A percentile compares a stretch with the other conserved stretches of the same genome.
Conservation (phyloP, 2,797 vertebrate species). For the Paramormyrops hopkinsi region DNA sequence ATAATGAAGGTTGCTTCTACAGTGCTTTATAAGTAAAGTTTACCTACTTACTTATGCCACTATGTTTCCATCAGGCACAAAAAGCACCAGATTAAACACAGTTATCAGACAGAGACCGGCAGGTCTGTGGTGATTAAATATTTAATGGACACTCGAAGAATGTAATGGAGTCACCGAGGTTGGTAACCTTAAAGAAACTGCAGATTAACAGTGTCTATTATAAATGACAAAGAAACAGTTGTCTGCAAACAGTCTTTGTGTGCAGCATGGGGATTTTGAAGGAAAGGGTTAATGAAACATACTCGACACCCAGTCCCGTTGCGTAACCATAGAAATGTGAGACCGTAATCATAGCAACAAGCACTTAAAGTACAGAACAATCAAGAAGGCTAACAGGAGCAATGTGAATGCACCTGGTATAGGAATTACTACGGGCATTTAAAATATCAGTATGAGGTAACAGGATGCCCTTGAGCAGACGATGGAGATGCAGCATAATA, state of each 20-base stretch:
- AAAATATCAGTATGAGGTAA: not conserved
- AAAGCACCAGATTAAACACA: not conserved
- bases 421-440: not conserved
- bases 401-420: not conserved
- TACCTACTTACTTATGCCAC: not conserved
- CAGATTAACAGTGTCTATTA: not conserved
- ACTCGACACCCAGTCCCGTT: not conserved
- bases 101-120: not conserved
- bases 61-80: not conserved
- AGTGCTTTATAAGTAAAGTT: not conserved
- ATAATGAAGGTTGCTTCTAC: not conserved
- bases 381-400: not conserved
- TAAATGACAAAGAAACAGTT: not conserved
- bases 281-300: conserved; percentile 4
- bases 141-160: not conserved
- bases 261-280: not conserved
- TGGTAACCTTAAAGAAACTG: not conserved
- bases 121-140: not conserved
- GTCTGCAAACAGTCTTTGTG: not conserved
- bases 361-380: conserved; percentile 15
- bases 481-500: not conserved
- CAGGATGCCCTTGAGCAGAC: not conserved
- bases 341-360: conserved; percentile 13
- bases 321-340: conserved; percentile 14
- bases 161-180: not conserved